Percentiles rank a stretch among this genome's conserved stretches.
phyloP scores from a whole-genome alignment of 2,888 invertebrate species.

The Drosophila infuscata region DNA sequence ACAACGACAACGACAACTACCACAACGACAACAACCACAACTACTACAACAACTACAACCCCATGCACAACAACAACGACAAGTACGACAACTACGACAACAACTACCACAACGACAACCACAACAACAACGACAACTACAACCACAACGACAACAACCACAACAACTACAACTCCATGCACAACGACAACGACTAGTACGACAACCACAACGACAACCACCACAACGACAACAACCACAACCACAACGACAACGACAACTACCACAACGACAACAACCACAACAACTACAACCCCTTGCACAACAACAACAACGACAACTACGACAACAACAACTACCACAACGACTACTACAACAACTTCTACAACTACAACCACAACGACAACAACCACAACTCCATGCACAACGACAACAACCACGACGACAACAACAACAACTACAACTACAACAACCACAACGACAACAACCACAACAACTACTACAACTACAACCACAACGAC shows the following conservation, averaged over 20 bases:
- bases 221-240: background rate
- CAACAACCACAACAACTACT: background rate
- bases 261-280: background rate
- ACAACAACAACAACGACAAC: background rate
- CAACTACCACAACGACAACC: slow-evolving; percentile 8
- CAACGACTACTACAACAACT: accelerated
- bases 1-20: slow-evolving; percentile 2
- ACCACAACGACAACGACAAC: slow-evolving; percentile 9
- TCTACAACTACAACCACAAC: background rate
- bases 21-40: background rate
- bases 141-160: background rate
- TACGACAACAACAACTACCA: accelerated
- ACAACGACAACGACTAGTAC: accelerated
- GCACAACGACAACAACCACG: background rate
- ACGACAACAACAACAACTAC: background rate
- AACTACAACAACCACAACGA: background rate
- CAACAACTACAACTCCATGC: background rate
- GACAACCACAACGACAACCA: background rate
- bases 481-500: slow-evolving; percentile 8
- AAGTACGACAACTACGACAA: background rate
- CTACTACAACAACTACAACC: slow-evolving; percentile 13
- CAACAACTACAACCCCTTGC: accelerated
- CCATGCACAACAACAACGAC: slow-evolving; percentile 7
- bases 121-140: background rate
- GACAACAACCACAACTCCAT: background rate